A percentile compares a stretch with the other conserved stretches of the same genome.
Evolutionary conservation across 2,888 invertebrate genomes (phyloP).

Genomic region (Tetramorium bicarinatum): DNA sequence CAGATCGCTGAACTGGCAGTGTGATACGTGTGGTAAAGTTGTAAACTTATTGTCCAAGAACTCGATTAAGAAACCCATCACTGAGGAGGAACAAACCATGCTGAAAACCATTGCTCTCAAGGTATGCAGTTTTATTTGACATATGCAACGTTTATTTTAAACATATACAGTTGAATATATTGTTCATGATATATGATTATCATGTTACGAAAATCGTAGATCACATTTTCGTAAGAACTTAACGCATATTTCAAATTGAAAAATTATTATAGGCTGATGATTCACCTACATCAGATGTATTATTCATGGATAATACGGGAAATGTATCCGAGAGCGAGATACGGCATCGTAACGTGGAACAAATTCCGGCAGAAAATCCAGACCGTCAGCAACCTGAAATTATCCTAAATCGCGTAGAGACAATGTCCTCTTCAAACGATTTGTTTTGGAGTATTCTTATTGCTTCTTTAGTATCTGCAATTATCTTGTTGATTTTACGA

Average conservation of each 20-base stretch:
- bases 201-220: not conserved
- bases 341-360: slow-evolving; percentile 79
- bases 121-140: slow-evolving; percentile 77
- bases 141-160: not conserved
- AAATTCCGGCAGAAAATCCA: slow-evolving; percentile 57
- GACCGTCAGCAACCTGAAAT: slow-evolving; percentile 84
- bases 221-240: not conserved
- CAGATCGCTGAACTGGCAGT: slow-evolving; percentile 89
- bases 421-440: slow-evolving; percentile 86
- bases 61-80: slow-evolving; percentile 85
- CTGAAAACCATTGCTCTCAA: slow-evolving; percentile 88
- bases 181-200: not conserved
- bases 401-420: slow-evolving; percentile 79
- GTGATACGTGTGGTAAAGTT: slow-evolving; percentile 89
- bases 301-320: slow-evolving; percentile 68
- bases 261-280: slow-evolving; percentile 80
- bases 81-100: slow-evolving; percentile 87
- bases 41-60: slow-evolving; percentile 87
- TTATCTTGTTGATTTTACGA: slow-evolving; percentile 86
- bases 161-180: slow-evolving; percentile 1
- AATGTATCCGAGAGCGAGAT: slow-evolving; percentile 74
- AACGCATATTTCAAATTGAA: not conserved
- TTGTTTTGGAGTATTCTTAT: slow-evolving; percentile 87
- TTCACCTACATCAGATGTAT: slow-evolving; percentile 72
- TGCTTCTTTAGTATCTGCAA: slow-evolving; percentile 86